Evolutionary conservation across 1,140 invertebrate species (phyloP).

Genomic region (Ooceraea biroi): DNA sequence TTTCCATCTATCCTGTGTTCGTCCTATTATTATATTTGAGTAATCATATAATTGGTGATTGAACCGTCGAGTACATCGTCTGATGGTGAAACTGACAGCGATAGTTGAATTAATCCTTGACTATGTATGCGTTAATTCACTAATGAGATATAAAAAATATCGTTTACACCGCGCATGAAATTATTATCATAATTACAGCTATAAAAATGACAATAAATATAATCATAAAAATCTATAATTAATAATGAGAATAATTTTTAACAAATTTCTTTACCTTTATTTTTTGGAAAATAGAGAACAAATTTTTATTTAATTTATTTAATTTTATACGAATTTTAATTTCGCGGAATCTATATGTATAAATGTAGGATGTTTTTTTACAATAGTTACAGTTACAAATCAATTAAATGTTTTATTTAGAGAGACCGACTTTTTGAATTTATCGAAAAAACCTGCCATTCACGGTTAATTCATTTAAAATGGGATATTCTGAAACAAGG

Average conservation of each 20-base stretch:
- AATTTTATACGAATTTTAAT: background rate
- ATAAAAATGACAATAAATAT: too few relatives aligned
- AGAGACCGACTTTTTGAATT: background rate
- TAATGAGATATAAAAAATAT: background rate
- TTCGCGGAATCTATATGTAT: slow-evolving; percentile 15
- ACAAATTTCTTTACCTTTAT: background rate
- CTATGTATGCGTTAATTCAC: background rate
- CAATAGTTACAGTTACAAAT: slow-evolving; percentile 20
- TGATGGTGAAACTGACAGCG: background rate
- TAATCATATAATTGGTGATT: background rate
- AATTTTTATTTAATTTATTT: background rate
- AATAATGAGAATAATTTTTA: background rate
- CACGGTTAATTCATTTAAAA: slow-evolving; percentile 11
- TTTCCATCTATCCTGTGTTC: background rate
- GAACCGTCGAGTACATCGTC: background rate
- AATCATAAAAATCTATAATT: too few relatives aligned
- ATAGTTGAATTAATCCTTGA: background rate
- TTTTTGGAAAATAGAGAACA: background rate
- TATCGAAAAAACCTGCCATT: slow-evolving; percentile 1
- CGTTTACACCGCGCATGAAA: too few relatives aligned
- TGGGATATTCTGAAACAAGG: background rate
- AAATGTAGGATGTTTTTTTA: background rate
- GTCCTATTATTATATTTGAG: background rate
- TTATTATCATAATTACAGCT: too few relatives aligned
- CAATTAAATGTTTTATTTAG: background rate